A percentile compares a stretch with the other conserved stretches of the same genome.
phyloP scores from a whole-genome alignment of 2,888 invertebrate genomes.

The Chymomyza caudatula region DNA sequence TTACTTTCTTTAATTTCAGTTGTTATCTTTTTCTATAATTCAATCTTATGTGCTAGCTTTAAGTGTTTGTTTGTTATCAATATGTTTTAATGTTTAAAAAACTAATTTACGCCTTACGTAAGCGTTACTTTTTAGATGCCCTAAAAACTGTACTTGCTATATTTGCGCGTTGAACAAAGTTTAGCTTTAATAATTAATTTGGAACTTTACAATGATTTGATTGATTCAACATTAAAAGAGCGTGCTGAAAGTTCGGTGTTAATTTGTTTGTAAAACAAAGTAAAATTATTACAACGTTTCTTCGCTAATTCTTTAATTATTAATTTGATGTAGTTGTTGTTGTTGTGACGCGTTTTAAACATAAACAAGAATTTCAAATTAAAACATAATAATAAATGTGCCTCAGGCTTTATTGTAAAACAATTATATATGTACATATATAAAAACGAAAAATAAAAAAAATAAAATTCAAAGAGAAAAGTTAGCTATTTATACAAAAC shows the following conservation, averaged over 20 bases:
- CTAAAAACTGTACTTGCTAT: constrained; percentile 28
- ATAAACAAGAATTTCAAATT: constrained; percentile 18
- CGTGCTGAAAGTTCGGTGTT: background rate
- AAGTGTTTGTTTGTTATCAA: constrained; percentile 68
- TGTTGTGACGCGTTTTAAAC: background rate
- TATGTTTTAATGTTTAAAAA: constrained; percentile 31
- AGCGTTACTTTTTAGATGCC: constrained; percentile 26
- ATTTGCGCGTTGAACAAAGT: constrained; percentile 42
- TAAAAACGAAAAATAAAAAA: constrained; percentile 26
- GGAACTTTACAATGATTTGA: background rate
- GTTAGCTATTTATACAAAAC: constrained; percentile 34
- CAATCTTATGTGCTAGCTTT: constrained; percentile 42
- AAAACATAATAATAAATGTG: constrained; percentile 53
- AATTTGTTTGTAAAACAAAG: constrained; percentile 65
- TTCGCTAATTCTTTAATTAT: background rate
- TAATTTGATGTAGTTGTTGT: background rate
- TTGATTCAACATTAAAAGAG: background rate
- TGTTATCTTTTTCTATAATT: constrained; percentile 5
- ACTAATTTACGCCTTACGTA: too few species aligned
- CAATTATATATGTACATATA: constrained; percentile 53
- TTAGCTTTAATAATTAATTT: constrained; percentile 30
- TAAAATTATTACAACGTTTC: constrained; percentile 42
- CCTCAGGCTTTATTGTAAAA: constrained; percentile 76
- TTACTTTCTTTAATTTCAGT: background rate
- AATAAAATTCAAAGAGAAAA: constrained; percentile 22